Percentiles rank a stretch among this genome's conserved stretches.
Conservation (phyloP, 2,888 invertebrate genomes). For the Luperina nickerlii region DNA sequence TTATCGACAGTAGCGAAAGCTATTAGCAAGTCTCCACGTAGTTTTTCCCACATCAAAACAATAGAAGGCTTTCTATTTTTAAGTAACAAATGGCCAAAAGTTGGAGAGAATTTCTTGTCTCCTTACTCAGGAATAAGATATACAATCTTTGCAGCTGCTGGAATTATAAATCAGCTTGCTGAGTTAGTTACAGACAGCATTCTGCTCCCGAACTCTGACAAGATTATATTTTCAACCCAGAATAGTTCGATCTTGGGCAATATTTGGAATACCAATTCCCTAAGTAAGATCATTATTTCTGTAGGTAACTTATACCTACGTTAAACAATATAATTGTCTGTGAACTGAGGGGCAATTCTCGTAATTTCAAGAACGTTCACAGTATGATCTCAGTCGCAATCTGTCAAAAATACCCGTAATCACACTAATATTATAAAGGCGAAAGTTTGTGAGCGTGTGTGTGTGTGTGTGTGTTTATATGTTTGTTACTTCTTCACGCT, state of each 20-base stretch:
- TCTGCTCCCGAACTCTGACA: background rate
- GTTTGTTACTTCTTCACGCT: too few species aligned
- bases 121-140: constrained; percentile 29
- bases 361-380: too few species aligned
- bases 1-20: constrained; percentile 64
- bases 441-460: too few species aligned
- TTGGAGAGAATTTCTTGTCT: constrained; percentile 21
- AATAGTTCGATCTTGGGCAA: background rate
- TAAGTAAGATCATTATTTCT: background rate
- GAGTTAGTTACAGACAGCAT: constrained; percentile 15
- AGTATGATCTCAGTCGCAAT: too few species aligned
- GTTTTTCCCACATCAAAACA: constrained; percentile 57
- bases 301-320: background rate
- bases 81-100: constrained; percentile 27
- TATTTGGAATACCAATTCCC: constrained; percentile 16
- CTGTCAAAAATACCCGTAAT: too few species aligned
- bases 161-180: constrained; percentile 36
- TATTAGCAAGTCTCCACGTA: constrained; percentile 49
- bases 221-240: background rate
- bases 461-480: too few species aligned
- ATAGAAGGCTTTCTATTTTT: constrained; percentile 57
- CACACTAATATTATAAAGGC: too few species aligned
- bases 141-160: constrained; percentile 14
- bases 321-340: background rate
- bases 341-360: background rate